Evolutionary conservation across 2,888 invertebrate species (phyloP), one percentile per base, ranked within the genome.

Genomic region (Sisyra terminalis): DNA sequence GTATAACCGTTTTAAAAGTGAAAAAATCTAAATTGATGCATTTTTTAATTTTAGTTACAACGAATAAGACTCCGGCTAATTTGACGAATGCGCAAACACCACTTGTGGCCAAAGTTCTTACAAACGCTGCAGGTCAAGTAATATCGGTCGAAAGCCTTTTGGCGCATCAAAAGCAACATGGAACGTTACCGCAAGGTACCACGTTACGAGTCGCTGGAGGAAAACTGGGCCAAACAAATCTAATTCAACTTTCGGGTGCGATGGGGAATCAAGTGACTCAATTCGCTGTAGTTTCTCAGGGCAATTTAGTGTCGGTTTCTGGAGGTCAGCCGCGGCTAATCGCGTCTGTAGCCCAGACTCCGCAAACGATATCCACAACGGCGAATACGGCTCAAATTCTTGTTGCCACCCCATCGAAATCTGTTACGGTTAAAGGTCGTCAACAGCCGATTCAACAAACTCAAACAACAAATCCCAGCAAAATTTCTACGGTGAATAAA

Each of bases 41-140:
- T 18, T 39, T 46, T 41, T 35, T 40, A 31, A n/a, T 43, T 43
- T 6, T 9, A 10, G 34, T 42, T 63, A 32, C 65, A 37, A 29
- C 48, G 64, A 52, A 59, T 63, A n/a, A 66, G 63, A 18, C 62
- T 59, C 46, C 59, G 51, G 48, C 50, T 55, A 13, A 48, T 57
- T 8, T 57, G 54, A 1, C 68, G 67, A 13, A 67, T 59, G 3
- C 50, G 55, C 52, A 71, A 67, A 53, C 57, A 29, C 75, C 76
- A 3, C 72, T 81, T 18, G 70, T 82, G 31, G 81, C 82, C 0
- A 81, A 82, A 57, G 71, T 84, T 13, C 61, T 84, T 16, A 79
- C 82, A 5, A 81, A 77, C 56, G 73, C 80, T 3, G 66, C 69
- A 6, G 69, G 70, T 2, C 72, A 72, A 51, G 64, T 73, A 4